These are phyloP conservation scores for Galaxea fascicularis DNA, from an alignment of 92 coral and sea anemone genomes.

Conservation along the genomic window DNA sequence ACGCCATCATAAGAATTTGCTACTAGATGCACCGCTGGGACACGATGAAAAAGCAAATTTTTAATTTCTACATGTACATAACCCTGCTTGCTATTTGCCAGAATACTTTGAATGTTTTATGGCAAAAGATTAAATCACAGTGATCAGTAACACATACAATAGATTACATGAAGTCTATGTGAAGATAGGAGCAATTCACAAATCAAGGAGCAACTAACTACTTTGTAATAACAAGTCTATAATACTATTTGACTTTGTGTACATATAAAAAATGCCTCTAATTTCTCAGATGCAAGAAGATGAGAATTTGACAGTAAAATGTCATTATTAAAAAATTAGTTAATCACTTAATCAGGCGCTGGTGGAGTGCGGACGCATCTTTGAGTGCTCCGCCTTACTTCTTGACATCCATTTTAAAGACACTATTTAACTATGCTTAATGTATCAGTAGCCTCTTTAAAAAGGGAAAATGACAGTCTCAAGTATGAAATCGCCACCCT, in stretches of 20 bases:
- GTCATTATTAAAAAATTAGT: too few relatives aligned
- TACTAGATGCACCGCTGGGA: slow-evolving; percentile 59
- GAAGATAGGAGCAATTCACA: not conserved
- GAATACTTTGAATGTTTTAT: not conserved
- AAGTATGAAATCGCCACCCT: too few relatives aligned
- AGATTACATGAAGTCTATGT: not conserved
- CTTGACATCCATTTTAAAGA: too few relatives aligned
- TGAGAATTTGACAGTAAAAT: not conserved
- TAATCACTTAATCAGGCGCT: too few relatives aligned
- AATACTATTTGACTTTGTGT: not conserved
- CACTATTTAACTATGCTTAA: too few relatives aligned
- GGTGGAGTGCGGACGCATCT: too few relatives aligned
- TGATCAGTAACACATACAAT: not conserved
- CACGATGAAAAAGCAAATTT: slow-evolving; percentile 8
- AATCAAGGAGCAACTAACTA: not conserved
- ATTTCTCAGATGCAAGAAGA: not conserved
- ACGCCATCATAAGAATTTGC: slow-evolving; percentile 62
- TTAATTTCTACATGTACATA: not conserved
- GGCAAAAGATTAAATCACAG: not conserved
- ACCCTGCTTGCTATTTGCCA: not conserved
- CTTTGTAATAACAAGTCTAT: not conserved
- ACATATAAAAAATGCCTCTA: not conserved
- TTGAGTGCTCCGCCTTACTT: too few relatives aligned
- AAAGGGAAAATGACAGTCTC: too few relatives aligned
- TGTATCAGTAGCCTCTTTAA: too few relatives aligned